These are phyloP conservation scores for Trimorus sp. DNA, from an alignment of 2,888 invertebrate species.

Conservation along the genomic window DNA sequence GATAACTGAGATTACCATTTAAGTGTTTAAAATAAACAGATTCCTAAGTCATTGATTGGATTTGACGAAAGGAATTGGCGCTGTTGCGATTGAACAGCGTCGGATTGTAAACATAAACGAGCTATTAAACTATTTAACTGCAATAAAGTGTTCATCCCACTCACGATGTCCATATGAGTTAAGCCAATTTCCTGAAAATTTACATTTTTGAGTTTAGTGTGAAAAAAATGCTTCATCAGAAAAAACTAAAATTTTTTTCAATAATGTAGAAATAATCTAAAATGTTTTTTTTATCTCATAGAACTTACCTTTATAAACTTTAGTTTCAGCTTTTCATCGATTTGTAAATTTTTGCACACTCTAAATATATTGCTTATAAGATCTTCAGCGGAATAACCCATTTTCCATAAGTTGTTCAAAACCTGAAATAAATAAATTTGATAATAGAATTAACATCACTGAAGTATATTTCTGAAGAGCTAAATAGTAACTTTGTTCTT, in stretches of 20 bases:
- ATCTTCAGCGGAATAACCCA: conserved; percentile 98
- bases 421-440: conserved; percentile 84
- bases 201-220: too few relatives aligned
- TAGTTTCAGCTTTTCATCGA: conserved; percentile 91
- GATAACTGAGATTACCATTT: not conserved
- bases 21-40: not conserved
- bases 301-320: conserved; percentile 88
- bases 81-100: not conserved
- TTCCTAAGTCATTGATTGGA: not conserved
- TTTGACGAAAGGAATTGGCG: not conserved
- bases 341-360: conserved; percentile 93
- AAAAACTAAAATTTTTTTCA: too few relatives aligned
- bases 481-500: too few relatives aligned
- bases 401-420: conserved; percentile 93
- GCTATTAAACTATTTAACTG: conserved; percentile 96
- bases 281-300: not conserved
- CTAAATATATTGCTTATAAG: conserved; percentile 97
- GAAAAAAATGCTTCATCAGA: too few relatives aligned
- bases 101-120: conserved; percentile 86
- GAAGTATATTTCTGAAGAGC: too few relatives aligned
- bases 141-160: conserved; percentile 92
- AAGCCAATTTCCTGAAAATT: conserved; percentile 90
- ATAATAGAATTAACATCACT: too few relatives aligned
- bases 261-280: too few relatives aligned
- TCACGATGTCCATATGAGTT: conserved; percentile 94